Evolutionary conservation across 2,888 invertebrate species (phyloP).

Genomic region (Orchesella flavescens): DNA sequence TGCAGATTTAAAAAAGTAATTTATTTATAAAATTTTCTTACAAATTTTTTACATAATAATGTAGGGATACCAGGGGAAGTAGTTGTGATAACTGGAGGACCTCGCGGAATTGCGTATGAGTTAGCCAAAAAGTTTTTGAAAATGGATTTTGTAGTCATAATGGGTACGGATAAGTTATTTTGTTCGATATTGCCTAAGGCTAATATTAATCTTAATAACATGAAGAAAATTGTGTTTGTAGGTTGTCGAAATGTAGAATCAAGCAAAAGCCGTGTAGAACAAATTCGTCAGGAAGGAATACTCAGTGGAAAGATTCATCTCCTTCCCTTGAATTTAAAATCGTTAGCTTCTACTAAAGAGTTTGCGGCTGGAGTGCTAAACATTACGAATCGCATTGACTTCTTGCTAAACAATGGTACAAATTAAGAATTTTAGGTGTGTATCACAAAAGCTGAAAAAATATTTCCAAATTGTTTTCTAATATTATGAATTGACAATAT

Average conservation of each 20-base stretch:
- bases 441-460: background rate
- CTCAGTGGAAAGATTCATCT: constrained; percentile 77
- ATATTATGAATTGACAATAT: too few relatives aligned
- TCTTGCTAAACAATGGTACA: constrained; percentile 86
- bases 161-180: constrained; percentile 77
- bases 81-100: constrained; percentile 90
- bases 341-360: constrained; percentile 81
- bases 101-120: constrained; percentile 87
- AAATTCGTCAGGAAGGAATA: constrained; percentile 76
- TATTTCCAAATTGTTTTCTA: background rate
- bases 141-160: constrained; percentile 84
- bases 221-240: constrained; percentile 73
- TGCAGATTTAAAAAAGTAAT: too few relatives aligned
- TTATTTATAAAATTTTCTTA: too few relatives aligned
- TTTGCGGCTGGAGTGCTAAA: constrained; percentile 82
- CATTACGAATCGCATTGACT: constrained; percentile 80
- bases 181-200: background rate
- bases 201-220: too few relatives aligned
- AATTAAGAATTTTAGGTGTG: background rate
- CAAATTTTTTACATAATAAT: too few relatives aligned
- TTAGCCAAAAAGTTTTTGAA: constrained; percentile 84
- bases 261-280: constrained; percentile 76
- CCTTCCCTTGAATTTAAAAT: constrained; percentile 46
- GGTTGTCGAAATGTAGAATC: constrained; percentile 83
- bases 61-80: constrained; percentile 80